Percentiles rank a stretch among this genome's conserved stretches.
These are phyloP conservation scores for Spilogale gracilis DNA, from an alignment of 2,113 vertebrate species.

Conservation along the genomic window DNA sequence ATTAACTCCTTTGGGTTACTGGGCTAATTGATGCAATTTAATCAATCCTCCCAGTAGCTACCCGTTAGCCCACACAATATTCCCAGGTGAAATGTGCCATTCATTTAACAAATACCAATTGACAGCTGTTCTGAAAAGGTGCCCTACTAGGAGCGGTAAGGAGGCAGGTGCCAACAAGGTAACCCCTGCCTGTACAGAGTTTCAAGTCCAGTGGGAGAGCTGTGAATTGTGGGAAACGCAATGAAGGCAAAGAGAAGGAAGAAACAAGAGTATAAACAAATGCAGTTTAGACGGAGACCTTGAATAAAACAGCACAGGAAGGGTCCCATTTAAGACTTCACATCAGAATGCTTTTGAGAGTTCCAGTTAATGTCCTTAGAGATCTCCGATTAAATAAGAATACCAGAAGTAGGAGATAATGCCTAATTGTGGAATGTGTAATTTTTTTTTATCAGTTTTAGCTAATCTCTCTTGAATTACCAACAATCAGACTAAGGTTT, in stretches of 20 bases:
- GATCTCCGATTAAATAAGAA: not conserved
- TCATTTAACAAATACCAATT: slow-evolving; percentile 11
- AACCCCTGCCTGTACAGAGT: not conserved
- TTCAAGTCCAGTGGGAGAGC: not conserved
- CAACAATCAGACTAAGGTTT: not conserved
- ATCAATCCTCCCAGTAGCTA: slow-evolving; percentile 26
- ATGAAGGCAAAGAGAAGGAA: not conserved
- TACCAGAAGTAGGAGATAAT: slow-evolving; percentile 25
- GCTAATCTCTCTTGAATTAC: not conserved
- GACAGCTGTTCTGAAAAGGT: not conserved
- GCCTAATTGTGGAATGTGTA: slow-evolving; percentile 1
- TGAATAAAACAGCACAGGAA: not conserved
- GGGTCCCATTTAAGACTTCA: not conserved
- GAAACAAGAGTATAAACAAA: not conserved
- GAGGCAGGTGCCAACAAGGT: not conserved
- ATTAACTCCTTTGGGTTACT: slow-evolving; percentile 46
- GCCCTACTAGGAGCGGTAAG: not conserved
- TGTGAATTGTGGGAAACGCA: not conserved
- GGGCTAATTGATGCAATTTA: slow-evolving; percentile 29
- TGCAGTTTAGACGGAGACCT: not conserved
- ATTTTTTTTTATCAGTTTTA: slow-evolving; percentile 24
- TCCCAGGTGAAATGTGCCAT: not conserved
- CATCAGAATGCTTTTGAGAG: not conserved
- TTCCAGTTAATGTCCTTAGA: not conserved
- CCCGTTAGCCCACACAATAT: slow-evolving; percentile 1